Evolutionary conservation across 1,140 invertebrate genomes (phyloP).

Genomic region (Aphelenchoides avenae): DNA sequence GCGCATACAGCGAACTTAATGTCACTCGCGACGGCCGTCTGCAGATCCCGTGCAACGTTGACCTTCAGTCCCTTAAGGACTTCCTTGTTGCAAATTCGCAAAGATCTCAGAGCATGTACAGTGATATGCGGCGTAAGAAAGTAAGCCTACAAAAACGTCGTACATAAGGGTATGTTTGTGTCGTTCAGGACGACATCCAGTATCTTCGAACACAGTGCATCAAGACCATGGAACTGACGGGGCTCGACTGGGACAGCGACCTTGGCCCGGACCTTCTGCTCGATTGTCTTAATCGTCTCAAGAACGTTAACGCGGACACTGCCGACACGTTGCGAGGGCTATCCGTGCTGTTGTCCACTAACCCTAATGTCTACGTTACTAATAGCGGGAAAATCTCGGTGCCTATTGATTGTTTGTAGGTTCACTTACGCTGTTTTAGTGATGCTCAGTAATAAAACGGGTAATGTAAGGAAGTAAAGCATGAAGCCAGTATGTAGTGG

Average conservation of each 20-base stretch:
- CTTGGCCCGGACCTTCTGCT: conserved; percentile 13
- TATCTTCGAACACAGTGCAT: conserved; percentile 12
- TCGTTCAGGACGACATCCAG: conserved; percentile 1
- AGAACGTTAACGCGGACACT: conserved; percentile 5
- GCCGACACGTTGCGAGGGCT: conserved; percentile 9
- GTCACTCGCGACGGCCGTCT: conserved; percentile 30
- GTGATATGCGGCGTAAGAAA: conserved; percentile 8
- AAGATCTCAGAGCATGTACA: background rate
- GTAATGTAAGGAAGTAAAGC: too few species aligned
- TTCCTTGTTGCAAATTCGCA: conserved; percentile 24
- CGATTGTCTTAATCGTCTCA: conserved; percentile 12
- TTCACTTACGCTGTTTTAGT: too few species aligned
- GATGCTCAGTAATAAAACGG: too few species aligned
- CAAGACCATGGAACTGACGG: conserved; percentile 11
- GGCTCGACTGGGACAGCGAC: conserved; percentile 30
- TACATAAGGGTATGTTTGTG: background rate
- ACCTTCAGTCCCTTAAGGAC: conserved; percentile 21
- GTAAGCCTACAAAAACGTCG: background rate
- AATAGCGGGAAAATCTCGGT: conserved; percentile 25
- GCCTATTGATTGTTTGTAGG: conserved; percentile 23
- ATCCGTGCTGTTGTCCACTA: conserved; percentile 29
- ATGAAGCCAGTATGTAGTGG: too few species aligned
- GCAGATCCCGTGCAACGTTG: conserved; percentile 49
- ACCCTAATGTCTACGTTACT: conserved; percentile 33
- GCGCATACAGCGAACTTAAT: conserved; percentile 31